Percentiles rank a stretch among this genome's conserved stretches.
These are phyloP conservation scores for Limenitis arthemis DNA, from an alignment of 2,888 invertebrate species.

Conservation along the genomic window DNA sequence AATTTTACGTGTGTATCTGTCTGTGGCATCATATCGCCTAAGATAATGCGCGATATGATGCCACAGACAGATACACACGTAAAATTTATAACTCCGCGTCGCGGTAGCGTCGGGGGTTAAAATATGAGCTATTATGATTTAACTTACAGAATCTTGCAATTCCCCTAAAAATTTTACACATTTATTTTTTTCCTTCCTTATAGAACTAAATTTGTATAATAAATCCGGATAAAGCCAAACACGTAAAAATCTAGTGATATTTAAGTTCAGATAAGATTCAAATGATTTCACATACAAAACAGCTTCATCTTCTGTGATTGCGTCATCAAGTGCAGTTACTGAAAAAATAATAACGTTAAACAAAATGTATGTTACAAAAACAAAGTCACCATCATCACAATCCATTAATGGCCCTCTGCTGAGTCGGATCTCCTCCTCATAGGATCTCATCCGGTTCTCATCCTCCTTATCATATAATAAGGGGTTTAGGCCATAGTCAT, in stretches of 20 bases:
- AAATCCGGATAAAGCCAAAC: conserved; percentile 32
- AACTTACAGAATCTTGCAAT: conserved; percentile 31
- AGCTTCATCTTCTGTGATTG: conserved; percentile 26
- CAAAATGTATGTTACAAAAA: neutral
- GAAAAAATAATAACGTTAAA: neutral
- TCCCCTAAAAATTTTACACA: conserved; percentile 27
- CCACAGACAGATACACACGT: too few species aligned
- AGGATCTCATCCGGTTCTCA: too few species aligned
- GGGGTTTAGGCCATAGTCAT: too few species aligned
- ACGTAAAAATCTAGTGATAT: conserved; percentile 28
- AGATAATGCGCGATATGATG: too few species aligned
- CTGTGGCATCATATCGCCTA: too few species aligned
- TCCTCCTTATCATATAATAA: too few species aligned
- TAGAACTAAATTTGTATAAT: conserved; percentile 28
- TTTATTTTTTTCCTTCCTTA: conserved; percentile 30
- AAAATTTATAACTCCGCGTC: too few species aligned
- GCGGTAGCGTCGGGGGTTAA: too few species aligned
- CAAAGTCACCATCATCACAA: neutral
- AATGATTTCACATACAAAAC: conserved; percentile 31
- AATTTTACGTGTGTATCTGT: too few species aligned
- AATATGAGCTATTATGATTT: neutral
- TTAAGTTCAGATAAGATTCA: conserved; percentile 26
- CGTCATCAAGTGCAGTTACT: conserved; percentile 35
- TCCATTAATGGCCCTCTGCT: too few species aligned
- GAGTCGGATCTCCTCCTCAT: too few species aligned